Percentiles rank a stretch among this genome's conserved stretches.
These are phyloP conservation scores for Pogonophryne albipinna DNA, from an alignment of 2,797 vertebrate genomes.

Conservation along the genomic window DNA sequence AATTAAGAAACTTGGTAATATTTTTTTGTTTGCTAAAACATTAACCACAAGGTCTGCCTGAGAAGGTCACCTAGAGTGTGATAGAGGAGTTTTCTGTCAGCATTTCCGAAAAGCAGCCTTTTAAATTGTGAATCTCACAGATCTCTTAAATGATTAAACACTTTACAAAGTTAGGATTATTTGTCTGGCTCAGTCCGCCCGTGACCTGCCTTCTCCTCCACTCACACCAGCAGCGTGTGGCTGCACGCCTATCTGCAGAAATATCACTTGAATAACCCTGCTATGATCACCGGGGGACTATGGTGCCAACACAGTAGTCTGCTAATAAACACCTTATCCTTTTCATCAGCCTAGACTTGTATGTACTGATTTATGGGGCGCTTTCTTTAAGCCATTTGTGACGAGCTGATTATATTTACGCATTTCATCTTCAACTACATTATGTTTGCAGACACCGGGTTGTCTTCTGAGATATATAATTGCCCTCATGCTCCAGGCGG, in stretches of 20 bases:
- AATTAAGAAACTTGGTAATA: slow-evolving; percentile 42
- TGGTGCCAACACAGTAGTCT: background rate
- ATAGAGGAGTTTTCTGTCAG: background rate
- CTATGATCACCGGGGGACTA: slow-evolving; percentile 30
- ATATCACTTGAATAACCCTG: slow-evolving; percentile 59
- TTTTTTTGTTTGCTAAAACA: slow-evolving; percentile 19
- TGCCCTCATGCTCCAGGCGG: slow-evolving; percentile 14
- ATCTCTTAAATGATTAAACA: slow-evolving; percentile 1
- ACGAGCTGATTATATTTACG: background rate
- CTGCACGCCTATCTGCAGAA: slow-evolving; percentile 38
- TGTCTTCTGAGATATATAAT: slow-evolving; percentile 5
- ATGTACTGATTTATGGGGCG: background rate
- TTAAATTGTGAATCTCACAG: background rate
- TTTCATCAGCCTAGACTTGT: background rate
- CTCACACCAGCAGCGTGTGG: slow-evolving; percentile 20
- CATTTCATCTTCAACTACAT: background rate
- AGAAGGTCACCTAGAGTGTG: slow-evolving; percentile 37
- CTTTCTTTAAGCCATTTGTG: slow-evolving; percentile 9
- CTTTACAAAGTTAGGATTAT: slow-evolving; percentile 12
- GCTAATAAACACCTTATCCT: slow-evolving; percentile 17
- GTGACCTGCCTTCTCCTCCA: slow-evolving; percentile 7
- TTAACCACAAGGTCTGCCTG: slow-evolving; percentile 15
- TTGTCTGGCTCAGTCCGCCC: background rate
- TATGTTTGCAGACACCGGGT: slow-evolving; percentile 3
- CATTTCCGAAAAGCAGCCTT: background rate